Conservation (phyloP, 1,140 invertebrate genomes). For the Xylocopa sonorina region DNA sequence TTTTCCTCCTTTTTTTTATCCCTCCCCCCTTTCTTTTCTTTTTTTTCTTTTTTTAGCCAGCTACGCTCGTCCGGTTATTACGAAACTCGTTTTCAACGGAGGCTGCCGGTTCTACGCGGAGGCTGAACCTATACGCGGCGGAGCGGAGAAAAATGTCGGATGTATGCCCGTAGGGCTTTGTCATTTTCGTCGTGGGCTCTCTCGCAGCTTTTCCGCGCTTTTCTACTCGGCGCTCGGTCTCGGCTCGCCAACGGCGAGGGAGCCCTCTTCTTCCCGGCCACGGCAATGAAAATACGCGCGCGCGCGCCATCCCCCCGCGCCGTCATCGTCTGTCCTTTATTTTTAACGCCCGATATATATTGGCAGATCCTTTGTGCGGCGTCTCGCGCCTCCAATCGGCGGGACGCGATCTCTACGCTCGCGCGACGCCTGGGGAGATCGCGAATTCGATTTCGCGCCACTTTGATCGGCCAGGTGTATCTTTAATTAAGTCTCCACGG, state of each 20-base stretch:
- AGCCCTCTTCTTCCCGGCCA: constrained; percentile 35
- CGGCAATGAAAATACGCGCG: constrained; percentile 60
- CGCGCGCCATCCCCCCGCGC: too few relatives aligned
- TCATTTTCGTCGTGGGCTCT: constrained; percentile 70
- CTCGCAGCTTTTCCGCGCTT: constrained; percentile 59
- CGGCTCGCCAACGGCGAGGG: constrained; percentile 18
- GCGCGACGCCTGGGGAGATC: neutral
- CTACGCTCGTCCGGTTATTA: constrained; percentile 64
- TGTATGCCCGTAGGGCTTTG: constrained; percentile 70
- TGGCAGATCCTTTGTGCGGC: constrained; percentile 43
- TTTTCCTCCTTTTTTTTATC: constrained; percentile 38
- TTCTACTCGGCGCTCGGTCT: constrained; percentile 31
- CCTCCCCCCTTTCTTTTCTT: neutral
- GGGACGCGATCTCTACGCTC: neutral
- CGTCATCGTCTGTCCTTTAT: constrained; percentile 44
- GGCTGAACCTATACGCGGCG: constrained; percentile 47
- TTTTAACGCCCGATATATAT: constrained; percentile 48
- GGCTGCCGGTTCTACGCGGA: constrained; percentile 1
- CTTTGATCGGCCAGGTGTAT: neutral
- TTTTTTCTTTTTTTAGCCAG: neutral
- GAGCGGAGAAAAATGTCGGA: constrained; percentile 65
- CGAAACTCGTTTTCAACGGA: constrained; percentile 67
- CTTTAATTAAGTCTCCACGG: constrained; percentile 2
- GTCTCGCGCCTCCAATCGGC: neutral
- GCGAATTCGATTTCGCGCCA: constrained; percentile 25